A percentile compares a stretch with the other conserved stretches of the same genome.
Evolutionary conservation across 2,888 invertebrate genomes (phyloP).

Genomic region (Pocota personata): DNA sequence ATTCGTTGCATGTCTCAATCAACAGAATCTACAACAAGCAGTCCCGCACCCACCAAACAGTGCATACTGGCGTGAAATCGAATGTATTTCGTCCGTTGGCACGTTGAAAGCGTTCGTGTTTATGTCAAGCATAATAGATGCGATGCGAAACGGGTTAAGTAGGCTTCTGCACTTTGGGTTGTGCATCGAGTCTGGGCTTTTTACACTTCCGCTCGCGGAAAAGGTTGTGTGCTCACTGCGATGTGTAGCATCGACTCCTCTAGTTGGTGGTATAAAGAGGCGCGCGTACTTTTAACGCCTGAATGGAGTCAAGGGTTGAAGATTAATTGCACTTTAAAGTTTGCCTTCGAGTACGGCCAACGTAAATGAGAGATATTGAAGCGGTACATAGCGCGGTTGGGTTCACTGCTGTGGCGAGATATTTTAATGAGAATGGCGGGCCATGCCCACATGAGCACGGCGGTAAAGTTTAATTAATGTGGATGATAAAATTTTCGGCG

Average conservation of each 20-base stretch:
- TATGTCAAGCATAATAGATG: conserved; percentile 47
- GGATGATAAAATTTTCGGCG: conserved; percentile 9
- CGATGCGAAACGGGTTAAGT: conserved; percentile 39
- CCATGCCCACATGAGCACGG: conserved; percentile 11
- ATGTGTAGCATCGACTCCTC: background rate
- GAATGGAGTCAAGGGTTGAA: conserved; percentile 53
- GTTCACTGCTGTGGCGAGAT: background rate
- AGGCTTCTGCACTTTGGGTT: conserved; percentile 17
- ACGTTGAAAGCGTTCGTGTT: conserved; percentile 1
- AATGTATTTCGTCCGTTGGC: conserved; percentile 13
- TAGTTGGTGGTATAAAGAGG: background rate
- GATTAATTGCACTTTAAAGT: conserved; percentile 56
- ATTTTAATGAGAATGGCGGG: conserved; percentile 19
- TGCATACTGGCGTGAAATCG: conserved; percentile 40
- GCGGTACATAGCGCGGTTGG: background rate
- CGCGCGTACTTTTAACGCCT: conserved; percentile 39
- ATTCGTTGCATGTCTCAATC: conserved; percentile 60
- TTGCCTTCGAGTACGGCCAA: conserved; percentile 22
- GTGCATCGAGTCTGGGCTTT: background rate
- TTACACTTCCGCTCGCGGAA: conserved; percentile 14
- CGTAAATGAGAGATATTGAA: background rate
- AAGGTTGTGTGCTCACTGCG: conserved; percentile 12
- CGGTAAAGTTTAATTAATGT: conserved; percentile 34
- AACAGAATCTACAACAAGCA: background rate
- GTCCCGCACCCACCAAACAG: background rate